phyloP scores from a whole-genome alignment of 2,797 vertebrate species.

The Diglossa cyanea region DNA sequence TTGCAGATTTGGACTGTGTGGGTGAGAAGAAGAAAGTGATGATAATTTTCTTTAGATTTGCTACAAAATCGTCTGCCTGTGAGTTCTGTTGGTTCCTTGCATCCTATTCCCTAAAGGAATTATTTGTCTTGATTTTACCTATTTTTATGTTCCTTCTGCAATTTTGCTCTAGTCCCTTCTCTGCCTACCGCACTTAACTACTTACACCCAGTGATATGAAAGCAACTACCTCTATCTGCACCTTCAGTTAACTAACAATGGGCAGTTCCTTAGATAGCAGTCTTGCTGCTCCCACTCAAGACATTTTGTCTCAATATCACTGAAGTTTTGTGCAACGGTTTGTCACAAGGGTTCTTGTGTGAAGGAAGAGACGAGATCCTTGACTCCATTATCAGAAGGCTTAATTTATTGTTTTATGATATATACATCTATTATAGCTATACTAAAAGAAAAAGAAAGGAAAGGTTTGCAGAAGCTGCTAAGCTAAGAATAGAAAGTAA shows the following conservation, averaged over 20 bases:
- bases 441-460: no score
- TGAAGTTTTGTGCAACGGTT: neutral
- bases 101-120: neutral
- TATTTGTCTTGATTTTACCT: neutral
- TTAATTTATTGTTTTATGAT: no score
- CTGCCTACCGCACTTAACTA: neutral
- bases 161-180: neutral
- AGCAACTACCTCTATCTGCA: neutral
- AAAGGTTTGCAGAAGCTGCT: no score
- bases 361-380: no score
- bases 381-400: no score
- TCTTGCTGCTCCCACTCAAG: neutral
- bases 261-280: neutral
- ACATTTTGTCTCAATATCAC: neutral
- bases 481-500: no score
- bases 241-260: neutral
- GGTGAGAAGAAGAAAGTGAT: neutral
- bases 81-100: neutral
- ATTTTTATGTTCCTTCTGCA: neutral
- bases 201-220: neutral
- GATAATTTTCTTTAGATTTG: neutral
- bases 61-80: neutral
- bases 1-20: neutral
- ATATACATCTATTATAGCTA: no score
- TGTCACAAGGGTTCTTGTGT: no score